Percentiles rank a stretch among this genome's conserved stretches.
Conservation (phyloP, 2,888 invertebrate genomes). For the Arctia plantaginis region DNA sequence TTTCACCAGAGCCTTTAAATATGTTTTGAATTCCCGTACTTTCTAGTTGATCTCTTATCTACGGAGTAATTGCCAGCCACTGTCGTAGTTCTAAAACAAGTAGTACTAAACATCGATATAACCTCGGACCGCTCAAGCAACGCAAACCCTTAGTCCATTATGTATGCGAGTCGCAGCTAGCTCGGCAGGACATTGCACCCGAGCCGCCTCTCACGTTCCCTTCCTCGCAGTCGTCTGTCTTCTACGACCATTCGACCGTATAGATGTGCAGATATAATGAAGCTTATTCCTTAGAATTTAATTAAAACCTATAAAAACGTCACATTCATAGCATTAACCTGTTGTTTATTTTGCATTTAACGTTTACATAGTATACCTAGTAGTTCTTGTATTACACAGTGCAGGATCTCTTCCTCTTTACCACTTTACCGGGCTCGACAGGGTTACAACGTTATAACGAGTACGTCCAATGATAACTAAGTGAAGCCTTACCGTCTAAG, state of each 20-base stretch:
- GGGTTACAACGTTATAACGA: neutral
- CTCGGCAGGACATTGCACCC: slow-evolving; percentile 80
- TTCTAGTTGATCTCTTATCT: neutral
- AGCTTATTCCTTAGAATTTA: slow-evolving; percentile 14
- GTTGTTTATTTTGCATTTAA: too few species aligned
- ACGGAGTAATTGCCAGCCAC: neutral
- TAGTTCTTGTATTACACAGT: too few species aligned
- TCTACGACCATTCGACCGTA: slow-evolving; percentile 52
- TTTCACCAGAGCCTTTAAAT: neutral
- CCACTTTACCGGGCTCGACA: too few species aligned
- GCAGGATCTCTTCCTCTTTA: too few species aligned
- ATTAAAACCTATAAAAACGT: neutral
- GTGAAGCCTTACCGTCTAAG: neutral
- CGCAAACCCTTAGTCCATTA: slow-evolving; percentile 61
- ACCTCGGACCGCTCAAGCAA: slow-evolving; percentile 7
- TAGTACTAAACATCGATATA: slow-evolving; percentile 14
- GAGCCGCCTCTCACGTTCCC: slow-evolving; percentile 59
- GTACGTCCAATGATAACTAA: neutral
- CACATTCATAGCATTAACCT: neutral
- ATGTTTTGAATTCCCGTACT: neutral
- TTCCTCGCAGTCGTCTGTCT: slow-evolving; percentile 48
- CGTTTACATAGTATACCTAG: too few species aligned
- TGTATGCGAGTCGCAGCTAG: slow-evolving; percentile 74
- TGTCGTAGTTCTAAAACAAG: neutral
- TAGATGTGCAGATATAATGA: slow-evolving; percentile 28